Evolutionary conservation across 2,113 vertebrate species (phyloP).

Genomic region (Epinephelus lanceolatus): DNA sequence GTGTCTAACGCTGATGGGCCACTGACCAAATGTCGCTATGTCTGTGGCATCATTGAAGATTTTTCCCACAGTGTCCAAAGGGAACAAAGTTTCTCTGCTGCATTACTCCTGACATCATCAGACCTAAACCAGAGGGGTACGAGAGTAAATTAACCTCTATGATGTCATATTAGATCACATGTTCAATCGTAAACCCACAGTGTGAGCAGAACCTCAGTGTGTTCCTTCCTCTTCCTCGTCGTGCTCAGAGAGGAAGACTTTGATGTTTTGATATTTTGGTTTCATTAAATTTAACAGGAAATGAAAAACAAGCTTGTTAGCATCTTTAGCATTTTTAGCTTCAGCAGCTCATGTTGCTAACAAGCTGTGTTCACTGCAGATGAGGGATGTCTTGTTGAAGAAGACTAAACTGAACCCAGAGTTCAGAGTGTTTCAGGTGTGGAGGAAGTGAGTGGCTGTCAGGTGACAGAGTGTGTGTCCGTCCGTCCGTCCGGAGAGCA

Average conservation of each 20-base stretch:
- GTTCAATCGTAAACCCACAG: not conserved
- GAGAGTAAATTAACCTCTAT: not conserved
- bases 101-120: too few species aligned
- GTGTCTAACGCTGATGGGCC: too few species aligned
- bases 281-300: not conserved
- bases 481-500: slow-evolving; percentile 20
- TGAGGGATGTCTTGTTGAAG: slow-evolving; percentile 29
- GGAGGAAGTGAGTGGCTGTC: slow-evolving; percentile 10
- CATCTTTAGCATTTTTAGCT: not conserved
- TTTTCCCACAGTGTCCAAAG: too few species aligned
- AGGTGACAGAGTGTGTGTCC: slow-evolving; percentile 22
- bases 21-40: too few species aligned
- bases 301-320: not conserved
- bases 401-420: not conserved
- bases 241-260: not conserved
- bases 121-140: not conserved
- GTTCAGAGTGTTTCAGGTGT: not conserved
- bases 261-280: not conserved
- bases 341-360: not conserved
- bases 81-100: too few species aligned
- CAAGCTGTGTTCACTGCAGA: not conserved
- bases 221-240: slow-evolving; percentile 12
- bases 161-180: too few species aligned
- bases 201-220: not conserved
- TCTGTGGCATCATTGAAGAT: too few species aligned